These are phyloP conservation scores for Tigriopus japonicus DNA, from an alignment of 1,140 invertebrate genomes.

Conservation along the genomic window DNA sequence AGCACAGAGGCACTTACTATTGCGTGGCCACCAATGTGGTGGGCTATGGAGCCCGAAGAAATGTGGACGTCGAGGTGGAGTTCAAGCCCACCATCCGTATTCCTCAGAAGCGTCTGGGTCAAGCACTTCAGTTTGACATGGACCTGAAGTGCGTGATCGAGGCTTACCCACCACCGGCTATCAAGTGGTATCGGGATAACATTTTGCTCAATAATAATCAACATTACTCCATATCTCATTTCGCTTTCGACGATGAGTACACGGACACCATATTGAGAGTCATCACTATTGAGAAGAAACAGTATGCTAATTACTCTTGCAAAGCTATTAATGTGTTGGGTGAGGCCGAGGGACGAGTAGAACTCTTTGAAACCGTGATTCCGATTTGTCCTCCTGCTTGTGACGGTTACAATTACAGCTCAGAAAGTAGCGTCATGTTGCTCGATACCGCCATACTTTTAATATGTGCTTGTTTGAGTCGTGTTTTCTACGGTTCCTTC, in stretches of 20 bases:
- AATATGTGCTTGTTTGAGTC: not conserved
- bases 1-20: constrained; percentile 77
- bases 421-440: constrained; percentile 15
- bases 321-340: constrained; percentile 71
- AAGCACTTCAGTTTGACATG: constrained; percentile 79
- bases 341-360: constrained; percentile 45
- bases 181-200: constrained; percentile 53
- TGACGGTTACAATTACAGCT: constrained; percentile 24
- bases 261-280: constrained; percentile 70
- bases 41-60: constrained; percentile 56
- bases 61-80: constrained; percentile 58
- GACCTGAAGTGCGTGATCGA: constrained; percentile 78
- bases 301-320: constrained; percentile 68
- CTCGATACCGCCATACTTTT: constrained; percentile 16
- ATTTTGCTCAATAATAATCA: constrained; percentile 61
- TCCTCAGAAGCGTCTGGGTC: constrained; percentile 39
- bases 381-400: constrained; percentile 81
- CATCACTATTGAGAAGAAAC: constrained; percentile 72
- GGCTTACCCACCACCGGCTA: constrained; percentile 71
- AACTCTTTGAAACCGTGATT: constrained; percentile 55
- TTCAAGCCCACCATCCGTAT: constrained; percentile 57
- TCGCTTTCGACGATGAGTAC: constrained; percentile 69
- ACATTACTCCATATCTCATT: constrained; percentile 70
- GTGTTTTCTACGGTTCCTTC: too few species aligned
- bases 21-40: constrained; percentile 80